Percentiles rank a stretch among this genome's conserved stretches.
phyloP scores from a whole-genome alignment of 2,797 vertebrate species.

The Xenopus petersii region DNA sequence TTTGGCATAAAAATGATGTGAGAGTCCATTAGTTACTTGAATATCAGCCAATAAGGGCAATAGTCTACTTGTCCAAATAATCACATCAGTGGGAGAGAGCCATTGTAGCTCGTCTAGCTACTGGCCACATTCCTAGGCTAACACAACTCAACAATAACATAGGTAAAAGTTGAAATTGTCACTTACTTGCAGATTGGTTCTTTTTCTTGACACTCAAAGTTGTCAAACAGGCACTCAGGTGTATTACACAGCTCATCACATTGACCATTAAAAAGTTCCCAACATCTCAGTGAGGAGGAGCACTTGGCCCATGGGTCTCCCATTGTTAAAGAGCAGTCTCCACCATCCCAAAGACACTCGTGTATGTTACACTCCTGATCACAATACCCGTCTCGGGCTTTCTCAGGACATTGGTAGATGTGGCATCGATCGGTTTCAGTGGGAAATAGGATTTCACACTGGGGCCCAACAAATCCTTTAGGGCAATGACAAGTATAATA shows the following conservation, averaged over 20 bases:
- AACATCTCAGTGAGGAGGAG: conserved; percentile 62
- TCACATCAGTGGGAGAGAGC: too few relatives aligned
- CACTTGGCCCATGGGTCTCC: conserved; percentile 77
- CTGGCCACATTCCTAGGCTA: too few relatives aligned
- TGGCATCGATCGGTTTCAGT: conserved; percentile 47
- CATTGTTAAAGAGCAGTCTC: conserved; percentile 55
- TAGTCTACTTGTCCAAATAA: too few relatives aligned
- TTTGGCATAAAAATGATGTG: too few relatives aligned
- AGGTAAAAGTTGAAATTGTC: too few relatives aligned
- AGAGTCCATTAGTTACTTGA: too few relatives aligned
- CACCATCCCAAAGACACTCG: conserved; percentile 70
- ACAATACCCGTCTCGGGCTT: conserved; percentile 80
- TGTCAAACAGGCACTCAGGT: conserved; percentile 76
- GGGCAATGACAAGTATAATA: conserved; percentile 77
- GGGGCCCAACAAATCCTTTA: conserved; percentile 63
- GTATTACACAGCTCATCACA: conserved; percentile 73
- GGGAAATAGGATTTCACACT: conserved; percentile 56
- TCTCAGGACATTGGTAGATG: conserved; percentile 71
- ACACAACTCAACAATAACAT: too few relatives aligned
- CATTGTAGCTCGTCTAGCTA: too few relatives aligned
- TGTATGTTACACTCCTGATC: conserved; percentile 87
- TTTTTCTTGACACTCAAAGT: conserved; percentile 63
- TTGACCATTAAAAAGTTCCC: conserved; percentile 72
- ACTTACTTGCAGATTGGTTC: conserved; percentile 74
- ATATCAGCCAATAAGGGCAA: too few relatives aligned